Percentiles rank a stretch among this genome's conserved stretches.
Conservation (phyloP, 2,113 vertebrate genomes). For the Carassius gibelio region DNA sequence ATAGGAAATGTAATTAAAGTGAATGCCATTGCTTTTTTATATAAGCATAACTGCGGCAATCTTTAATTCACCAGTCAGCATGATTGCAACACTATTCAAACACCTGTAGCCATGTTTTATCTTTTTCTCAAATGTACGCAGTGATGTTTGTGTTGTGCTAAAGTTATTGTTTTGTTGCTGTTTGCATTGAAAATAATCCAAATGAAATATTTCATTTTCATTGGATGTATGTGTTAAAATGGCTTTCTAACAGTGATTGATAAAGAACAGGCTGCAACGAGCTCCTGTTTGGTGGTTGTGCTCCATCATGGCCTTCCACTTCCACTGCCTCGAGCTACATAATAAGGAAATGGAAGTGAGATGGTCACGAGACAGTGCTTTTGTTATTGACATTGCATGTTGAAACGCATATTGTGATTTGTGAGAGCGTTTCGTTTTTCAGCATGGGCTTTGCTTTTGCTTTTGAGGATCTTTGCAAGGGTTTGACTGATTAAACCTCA, state of each 20-base stretch:
- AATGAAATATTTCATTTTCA: not conserved
- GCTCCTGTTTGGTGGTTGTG: slow-evolving; percentile 42
- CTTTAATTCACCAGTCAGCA: not conserved
- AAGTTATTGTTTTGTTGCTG: not conserved
- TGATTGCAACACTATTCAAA: slow-evolving; percentile 22
- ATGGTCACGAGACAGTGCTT: slow-evolving; percentile 73
- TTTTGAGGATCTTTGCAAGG: not conserved
- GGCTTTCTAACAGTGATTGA: not conserved
- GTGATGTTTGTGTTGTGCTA: not conserved
- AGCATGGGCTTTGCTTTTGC: not conserved
- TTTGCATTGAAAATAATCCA: not conserved
- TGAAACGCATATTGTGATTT: slow-evolving; percentile 67
- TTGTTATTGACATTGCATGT: slow-evolving; percentile 69
- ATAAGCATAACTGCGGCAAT: not conserved
- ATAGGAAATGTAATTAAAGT: not conserved
- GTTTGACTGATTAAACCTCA: not conserved
- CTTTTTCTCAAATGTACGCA: not conserved
- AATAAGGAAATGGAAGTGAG: slow-evolving; percentile 81
- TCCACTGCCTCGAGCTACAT: slow-evolving; percentile 72
- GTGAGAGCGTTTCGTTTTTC: not conserved
- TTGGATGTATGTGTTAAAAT: not conserved
- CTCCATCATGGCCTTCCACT: slow-evolving; percentile 57
- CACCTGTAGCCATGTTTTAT: slow-evolving; percentile 25
- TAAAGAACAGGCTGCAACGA: not conserved
- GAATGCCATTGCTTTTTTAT: not conserved